Evolutionary conservation across 2,888 invertebrate genomes (phyloP), one percentile per base, ranked within the genome.

Genomic region (Leucophora obtusa): DNA sequence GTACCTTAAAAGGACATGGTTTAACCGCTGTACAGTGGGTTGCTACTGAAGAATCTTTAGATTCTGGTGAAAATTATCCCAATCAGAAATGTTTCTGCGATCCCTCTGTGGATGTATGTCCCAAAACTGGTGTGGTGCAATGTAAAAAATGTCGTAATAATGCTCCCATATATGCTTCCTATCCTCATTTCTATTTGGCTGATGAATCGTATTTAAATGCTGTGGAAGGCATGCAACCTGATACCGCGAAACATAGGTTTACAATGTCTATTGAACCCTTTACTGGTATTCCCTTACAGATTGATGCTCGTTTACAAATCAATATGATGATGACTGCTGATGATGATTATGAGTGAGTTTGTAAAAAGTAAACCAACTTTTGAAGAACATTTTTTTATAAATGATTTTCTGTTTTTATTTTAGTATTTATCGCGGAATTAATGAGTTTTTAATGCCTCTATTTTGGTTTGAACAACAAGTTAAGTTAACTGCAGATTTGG

Each of bases 81-180:
- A 91, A 92, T 54, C 92, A 94, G 89, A 90, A 91, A 18, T 97
- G 96, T 86, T 96, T 94, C 89, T 95, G 95, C 85, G 86, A 89
- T 84, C 90, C 91, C 17, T 89, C 91, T 0, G 85, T 91, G 0
- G 91, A 92, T 83, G 86, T 86, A 38, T 93, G 93, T 84, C 87
- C 92, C 24, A 90, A 90, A 79, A 87, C 89, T 51, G 96, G 96
- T 7, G 92, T 94, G 0, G 91, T 95, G 9, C 94, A 95, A 87
- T 94, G 96, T 83, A 94, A 95, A 0, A 88, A 89, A 33, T 96
- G 96, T 86, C 93, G 94, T 81, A 94, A 92, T 89, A 94, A 94
- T 65, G 95, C 96, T n/a, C 97, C 97, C 0, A 95, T 94, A 14
- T 95, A 94, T 89, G 92, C 96, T 24, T 94, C 96, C 0, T 93